Evolutionary conservation across 2,797 vertebrate species (phyloP).

Genomic region (Moxostoma hubbsi): DNA sequence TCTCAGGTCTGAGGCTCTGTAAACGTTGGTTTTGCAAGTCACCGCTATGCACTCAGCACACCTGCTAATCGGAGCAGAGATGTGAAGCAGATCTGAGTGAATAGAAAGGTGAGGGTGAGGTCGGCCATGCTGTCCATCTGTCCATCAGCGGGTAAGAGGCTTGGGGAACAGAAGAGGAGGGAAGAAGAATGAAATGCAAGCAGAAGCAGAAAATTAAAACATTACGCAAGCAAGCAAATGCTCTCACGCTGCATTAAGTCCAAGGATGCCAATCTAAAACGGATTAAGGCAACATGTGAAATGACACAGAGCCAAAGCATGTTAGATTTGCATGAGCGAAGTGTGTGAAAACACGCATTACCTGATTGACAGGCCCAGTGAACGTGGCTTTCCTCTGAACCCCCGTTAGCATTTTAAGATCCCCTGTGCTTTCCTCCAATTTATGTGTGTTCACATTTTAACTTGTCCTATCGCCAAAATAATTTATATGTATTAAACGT

Average conservation of each 20-base stretch:
- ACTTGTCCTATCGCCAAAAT: too few relatives aligned
- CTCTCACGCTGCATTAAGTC: neutral
- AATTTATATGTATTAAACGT: too few relatives aligned
- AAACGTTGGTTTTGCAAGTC: slow-evolving; percentile 9
- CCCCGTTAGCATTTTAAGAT: slow-evolving; percentile 16
- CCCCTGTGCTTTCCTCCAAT: neutral
- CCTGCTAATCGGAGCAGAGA: slow-evolving; percentile 72
- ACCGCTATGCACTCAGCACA: slow-evolving; percentile 57
- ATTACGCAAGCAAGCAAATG: slow-evolving; percentile 7
- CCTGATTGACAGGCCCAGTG: slow-evolving; percentile 28
- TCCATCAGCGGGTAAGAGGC: slow-evolving; percentile 89
- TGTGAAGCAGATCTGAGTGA: slow-evolving; percentile 40
- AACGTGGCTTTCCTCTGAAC: slow-evolving; percentile 35
- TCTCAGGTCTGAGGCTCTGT: neutral
- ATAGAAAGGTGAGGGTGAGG: slow-evolving; percentile 72
- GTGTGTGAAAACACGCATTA: slow-evolving; percentile 7
- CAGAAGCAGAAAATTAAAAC: slow-evolving; percentile 20
- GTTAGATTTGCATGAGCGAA: slow-evolving; percentile 1
- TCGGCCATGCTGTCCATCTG: slow-evolving; percentile 81
- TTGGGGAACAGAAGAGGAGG: slow-evolving; percentile 74
- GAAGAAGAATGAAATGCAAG: slow-evolving; percentile 44
- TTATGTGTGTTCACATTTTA: neutral
- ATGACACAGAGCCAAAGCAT: slow-evolving; percentile 18
- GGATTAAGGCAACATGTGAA: neutral
- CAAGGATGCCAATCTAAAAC: neutral